phyloP scores from a whole-genome alignment of 64 coral and sea anemone genomes.

The Trachythela sp. region DNA sequence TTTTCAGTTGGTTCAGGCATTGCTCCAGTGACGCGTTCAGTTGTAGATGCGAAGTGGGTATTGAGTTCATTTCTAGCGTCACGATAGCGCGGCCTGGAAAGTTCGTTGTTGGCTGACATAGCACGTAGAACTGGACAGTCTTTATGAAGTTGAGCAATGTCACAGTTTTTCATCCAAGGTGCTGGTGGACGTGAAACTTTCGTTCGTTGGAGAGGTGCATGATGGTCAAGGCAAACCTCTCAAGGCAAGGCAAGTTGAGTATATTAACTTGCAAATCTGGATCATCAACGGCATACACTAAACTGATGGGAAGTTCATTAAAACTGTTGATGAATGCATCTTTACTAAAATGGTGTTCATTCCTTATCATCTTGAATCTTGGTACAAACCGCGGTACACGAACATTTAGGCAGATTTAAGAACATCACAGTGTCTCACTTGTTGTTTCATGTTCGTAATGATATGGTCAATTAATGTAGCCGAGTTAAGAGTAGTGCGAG shows the following conservation, averaged over 20 bases:
- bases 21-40: neutral
- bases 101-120: neutral
- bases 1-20: neutral
- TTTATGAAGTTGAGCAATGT: neutral
- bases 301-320: conserved; percentile 4
- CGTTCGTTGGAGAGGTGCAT: conserved; percentile 39
- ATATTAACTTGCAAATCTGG: conserved; percentile 26
- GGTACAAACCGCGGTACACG: conserved; percentile 40
- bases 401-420: conserved; percentile 35
- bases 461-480: conserved; percentile 51
- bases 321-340: conserved; percentile 38
- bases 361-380: conserved; percentile 43
- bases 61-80: neutral
- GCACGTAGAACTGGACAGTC: neutral
- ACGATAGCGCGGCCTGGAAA: neutral
- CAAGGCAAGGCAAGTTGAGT: conserved; percentile 26
- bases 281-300: conserved; percentile 49
- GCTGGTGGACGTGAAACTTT: conserved; percentile 26
- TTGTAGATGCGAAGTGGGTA: neutral
- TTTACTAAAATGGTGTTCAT: conserved; percentile 37
- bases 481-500: neutral
- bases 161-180: conserved; percentile 35
- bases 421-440: conserved; percentile 42
- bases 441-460: conserved; percentile 47
- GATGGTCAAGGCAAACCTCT: conserved; percentile 44